These are phyloP conservation scores for Berghia stephanieae DNA, from an alignment of 1,140 invertebrate genomes.

Conservation along the genomic window DNA sequence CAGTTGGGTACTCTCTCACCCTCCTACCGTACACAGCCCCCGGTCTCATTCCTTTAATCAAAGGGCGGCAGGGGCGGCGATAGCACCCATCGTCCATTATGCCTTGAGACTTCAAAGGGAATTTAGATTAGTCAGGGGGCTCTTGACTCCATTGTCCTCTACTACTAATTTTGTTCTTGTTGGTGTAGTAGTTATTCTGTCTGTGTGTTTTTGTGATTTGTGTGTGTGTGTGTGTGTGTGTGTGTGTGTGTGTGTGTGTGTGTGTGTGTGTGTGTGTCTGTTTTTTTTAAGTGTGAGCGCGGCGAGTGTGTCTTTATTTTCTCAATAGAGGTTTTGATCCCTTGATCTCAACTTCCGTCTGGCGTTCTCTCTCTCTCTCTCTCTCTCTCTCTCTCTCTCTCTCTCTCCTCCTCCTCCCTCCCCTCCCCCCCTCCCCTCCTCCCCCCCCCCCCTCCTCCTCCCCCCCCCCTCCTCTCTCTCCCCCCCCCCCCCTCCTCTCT, in stretches of 20 bases:
- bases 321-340: neutral
- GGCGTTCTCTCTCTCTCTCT: conserved; percentile 18
- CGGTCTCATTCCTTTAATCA: no score
- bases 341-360: neutral
- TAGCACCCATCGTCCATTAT: no score
- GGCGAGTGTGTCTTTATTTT: neutral
- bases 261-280: neutral
- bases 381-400: neutral
- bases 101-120: no score
- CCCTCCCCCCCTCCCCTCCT: neutral
- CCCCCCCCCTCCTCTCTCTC: neutral
- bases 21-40: no score
- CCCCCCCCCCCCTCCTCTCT: neutral
- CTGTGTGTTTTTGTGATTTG: no score
- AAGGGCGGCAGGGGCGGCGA: no score
- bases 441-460: neutral
- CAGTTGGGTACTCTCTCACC: no score
- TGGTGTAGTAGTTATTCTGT: no score
- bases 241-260: neutral
- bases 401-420: conserved; percentile 10
- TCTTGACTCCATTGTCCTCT: no score
- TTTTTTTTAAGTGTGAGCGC: neutral
- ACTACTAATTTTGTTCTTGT: no score
- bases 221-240: neutral
- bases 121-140: no score